Percentiles rank a stretch among this genome's conserved stretches.
Evolutionary conservation across 2,113 vertebrate species (phyloP).

Genomic region (Corvus moneduloides): DNA sequence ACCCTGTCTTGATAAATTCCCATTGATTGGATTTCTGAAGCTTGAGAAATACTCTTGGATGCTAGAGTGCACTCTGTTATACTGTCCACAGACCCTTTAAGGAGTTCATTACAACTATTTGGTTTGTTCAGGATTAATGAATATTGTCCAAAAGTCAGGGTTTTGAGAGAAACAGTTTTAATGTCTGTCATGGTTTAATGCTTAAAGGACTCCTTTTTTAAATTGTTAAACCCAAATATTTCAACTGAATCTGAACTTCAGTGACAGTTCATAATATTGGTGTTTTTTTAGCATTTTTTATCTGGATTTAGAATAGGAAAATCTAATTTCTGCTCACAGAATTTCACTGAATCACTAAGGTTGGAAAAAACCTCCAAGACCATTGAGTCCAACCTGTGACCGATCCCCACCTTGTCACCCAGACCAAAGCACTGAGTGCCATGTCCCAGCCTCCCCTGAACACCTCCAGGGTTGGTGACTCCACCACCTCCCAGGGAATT

Average conservation of each 20-base stretch:
- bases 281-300: background rate
- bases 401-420: background rate
- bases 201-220: background rate
- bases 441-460: fast-evolving
- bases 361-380: background rate
- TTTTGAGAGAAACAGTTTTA: background rate
- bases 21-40: background rate
- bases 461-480: background rate
- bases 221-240: background rate
- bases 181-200: background rate
- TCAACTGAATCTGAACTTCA: background rate
- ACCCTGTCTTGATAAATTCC: background rate
- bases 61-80: background rate
- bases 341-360: background rate
- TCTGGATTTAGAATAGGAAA: background rate
- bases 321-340: background rate
- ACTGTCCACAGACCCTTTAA: background rate
- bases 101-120: background rate
- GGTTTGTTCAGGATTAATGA: background rate
- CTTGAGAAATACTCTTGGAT: background rate
- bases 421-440: background rate
- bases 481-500: background rate
- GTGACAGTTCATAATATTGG: background rate
- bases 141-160: background rate
- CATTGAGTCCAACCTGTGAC: background rate